Base-by-base conservation (phyloP, 2,888 invertebrate genomes). In the Torymus auratus region DNA sequence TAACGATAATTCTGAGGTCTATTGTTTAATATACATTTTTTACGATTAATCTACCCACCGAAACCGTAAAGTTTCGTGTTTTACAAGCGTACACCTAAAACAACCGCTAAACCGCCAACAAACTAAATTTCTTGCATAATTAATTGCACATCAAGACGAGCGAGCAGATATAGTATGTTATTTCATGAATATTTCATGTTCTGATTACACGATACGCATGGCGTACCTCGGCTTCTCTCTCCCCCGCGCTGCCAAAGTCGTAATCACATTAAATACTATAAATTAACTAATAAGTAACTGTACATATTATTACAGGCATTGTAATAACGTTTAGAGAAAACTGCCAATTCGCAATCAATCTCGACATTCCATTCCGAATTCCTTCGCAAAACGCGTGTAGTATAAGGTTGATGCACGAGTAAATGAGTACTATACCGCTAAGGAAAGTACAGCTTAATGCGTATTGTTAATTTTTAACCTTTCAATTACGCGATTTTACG, bases 201-300 rank as follows among this genome's bases (percentile, higher is more conserved):
- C 41, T 14, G 10, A 13, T 58, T 64, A 10, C 65, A 58, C 17
- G 64, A n/a, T 23, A 20, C 55, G 64, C 41, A 53, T n/a, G 60
- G 52, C 20, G 41, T 56, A 60, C 28, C 55, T 2, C 41, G 52
- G 52, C 12, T 2, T 52, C 17, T 17, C 41, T 28, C 28, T 4
- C 28, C 7, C 28, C 7, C 28, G 28, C 7, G 7, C 7, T 2
- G 10, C 7, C 41, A 41, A 53, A 55, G n/a, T 56, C 69, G 56
- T 61, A 61, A 71, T 71, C 55, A 65, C 17, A 41, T 73, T 55
- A 74, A 65, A 50, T 74, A 58, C 56, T 20, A 73, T 73, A 17
- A n/a, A 73, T 64, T 73, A 64, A 56, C 15, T 17, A 14, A 50
- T 41, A 58, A 41, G 13, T 15, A 69, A 69, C 55, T 56, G 17